Percentiles rank a stretch among this genome's conserved stretches.
Conservation (phyloP, 2,888 invertebrate species). For the Himalopsyche japonica region DNA sequence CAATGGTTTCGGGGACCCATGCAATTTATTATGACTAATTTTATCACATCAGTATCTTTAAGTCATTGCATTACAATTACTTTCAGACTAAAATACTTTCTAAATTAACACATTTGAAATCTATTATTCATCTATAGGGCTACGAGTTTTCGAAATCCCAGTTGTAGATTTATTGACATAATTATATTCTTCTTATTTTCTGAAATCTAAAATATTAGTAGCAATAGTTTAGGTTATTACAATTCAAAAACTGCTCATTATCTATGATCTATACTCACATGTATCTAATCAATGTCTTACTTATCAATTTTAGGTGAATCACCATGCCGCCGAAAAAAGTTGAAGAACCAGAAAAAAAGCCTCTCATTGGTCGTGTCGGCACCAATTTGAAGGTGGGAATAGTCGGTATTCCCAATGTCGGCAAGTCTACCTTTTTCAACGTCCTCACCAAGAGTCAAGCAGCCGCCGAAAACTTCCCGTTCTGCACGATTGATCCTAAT, state of each 20-base stretch:
- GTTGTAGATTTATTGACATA: too few species aligned
- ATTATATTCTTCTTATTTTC: too few species aligned
- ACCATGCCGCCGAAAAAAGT: slow-evolving; percentile 86
- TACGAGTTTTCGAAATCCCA: too few species aligned
- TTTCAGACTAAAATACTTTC: too few species aligned
- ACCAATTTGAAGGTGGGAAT: slow-evolving; percentile 97
- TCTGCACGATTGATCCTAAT: slow-evolving; percentile 99
- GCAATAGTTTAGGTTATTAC: too few species aligned
- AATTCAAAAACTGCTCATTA: too few species aligned
- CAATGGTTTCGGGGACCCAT: neutral
- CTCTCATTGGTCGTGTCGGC: slow-evolving; percentile 91
- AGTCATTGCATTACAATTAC: too few species aligned
- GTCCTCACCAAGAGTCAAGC: slow-evolving; percentile 97
- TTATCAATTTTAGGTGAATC: neutral
- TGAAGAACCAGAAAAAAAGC: slow-evolving; percentile 85
- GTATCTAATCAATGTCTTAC: neutral
- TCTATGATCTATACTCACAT: too few species aligned
- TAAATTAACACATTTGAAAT: too few species aligned
- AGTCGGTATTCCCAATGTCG: slow-evolving; percentile 96
- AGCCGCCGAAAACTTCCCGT: slow-evolving; percentile 98
- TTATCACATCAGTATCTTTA: too few species aligned
- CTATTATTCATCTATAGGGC: too few species aligned
- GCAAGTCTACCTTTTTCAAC: slow-evolving; percentile 99
- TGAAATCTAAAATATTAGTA: too few species aligned
- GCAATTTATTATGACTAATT: neutral